Evolutionary conservation across 2,797 vertebrate species (phyloP).

Genomic region (Acropternis orthonyx): DNA sequence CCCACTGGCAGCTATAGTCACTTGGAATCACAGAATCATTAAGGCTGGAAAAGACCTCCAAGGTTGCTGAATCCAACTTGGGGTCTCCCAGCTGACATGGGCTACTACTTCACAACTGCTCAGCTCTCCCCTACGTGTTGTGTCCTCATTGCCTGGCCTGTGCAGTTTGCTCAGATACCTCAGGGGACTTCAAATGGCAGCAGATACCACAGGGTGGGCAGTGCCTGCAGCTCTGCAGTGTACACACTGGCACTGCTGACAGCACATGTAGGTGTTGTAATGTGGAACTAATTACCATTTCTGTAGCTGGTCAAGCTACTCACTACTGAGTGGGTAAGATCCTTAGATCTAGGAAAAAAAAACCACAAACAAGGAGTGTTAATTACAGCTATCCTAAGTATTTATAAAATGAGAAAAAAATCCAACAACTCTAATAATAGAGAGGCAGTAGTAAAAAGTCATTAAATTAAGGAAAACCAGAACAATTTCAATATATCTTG

Average conservation of each 20-base stretch:
- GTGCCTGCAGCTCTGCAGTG: background rate
- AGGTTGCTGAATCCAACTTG: background rate
- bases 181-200: background rate
- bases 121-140: background rate
- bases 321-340: background rate
- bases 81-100: background rate
- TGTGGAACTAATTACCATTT: too few species aligned
- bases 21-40: background rate
- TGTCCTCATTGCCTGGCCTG: background rate
- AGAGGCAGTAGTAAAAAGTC: background rate
- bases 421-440: background rate
- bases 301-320: background rate
- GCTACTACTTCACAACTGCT: background rate
- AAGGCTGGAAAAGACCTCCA: background rate
- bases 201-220: background rate
- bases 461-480: background rate
- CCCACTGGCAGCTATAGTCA: background rate
- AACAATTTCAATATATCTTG: background rate
- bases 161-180: background rate
- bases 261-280: fast-evolving
- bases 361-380: background rate
- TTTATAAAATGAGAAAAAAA: background rate
- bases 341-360: background rate
- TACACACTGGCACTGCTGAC: background rate
- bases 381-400: background rate